A percentile compares a stretch with the other conserved stretches of the same genome.
These are phyloP conservation scores for human (Homo sapiens) DNA, from an alignment of 2,113 vertebrate genomes.

Conservation along the genomic window GRCh38 chr13:64244501-64245000, in stretches of 20 bases:
- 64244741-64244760: constrained; percentile 59
- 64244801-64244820: constrained; percentile 62
- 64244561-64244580: constrained; percentile 40
- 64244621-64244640: constrained; percentile 49
- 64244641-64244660: constrained; percentile 61
- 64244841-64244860: constrained; percentile 39
- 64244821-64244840: constrained; percentile 43
- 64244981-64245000: background rate
- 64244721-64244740: constrained; percentile 76
- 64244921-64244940: background rate
- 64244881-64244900: constrained; percentile 34
- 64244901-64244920: constrained; percentile 33
- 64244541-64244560: background rate
- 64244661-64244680: constrained; percentile 74
- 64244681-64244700: constrained; percentile 74
- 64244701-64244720: constrained; percentile 76
- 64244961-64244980: constrained; percentile 31
- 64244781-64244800: constrained; percentile 69
- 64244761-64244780: constrained; percentile 58
- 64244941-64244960: constrained; percentile 25
- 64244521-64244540: constrained; percentile 14
- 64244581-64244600: constrained; percentile 42
- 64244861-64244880: constrained; percentile 45
- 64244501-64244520: constrained; percentile 26
- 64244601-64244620: constrained; percentile 54